Conservation (phyloP, 2,888 invertebrate genomes). For the Stramonita haemastoma region DNA sequence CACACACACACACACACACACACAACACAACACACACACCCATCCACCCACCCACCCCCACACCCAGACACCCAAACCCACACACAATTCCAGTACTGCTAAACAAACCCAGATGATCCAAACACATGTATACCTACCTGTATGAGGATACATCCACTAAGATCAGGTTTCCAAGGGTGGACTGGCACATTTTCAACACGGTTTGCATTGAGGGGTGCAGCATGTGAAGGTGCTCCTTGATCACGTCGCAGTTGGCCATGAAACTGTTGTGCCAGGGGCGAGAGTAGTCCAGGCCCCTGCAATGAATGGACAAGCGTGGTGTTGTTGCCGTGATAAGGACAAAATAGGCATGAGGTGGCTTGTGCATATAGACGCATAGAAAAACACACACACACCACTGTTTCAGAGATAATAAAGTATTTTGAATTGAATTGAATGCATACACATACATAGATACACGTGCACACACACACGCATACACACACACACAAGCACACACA, state of each 20-base stretch:
- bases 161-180: slow-evolving; percentile 72
- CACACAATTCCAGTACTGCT: no score
- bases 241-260: slow-evolving; percentile 63
- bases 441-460: not conserved
- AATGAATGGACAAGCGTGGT: no score
- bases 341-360: not conserved
- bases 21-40: no score
- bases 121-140: slow-evolving; percentile 60
- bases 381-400: not conserved
- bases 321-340: not conserved
- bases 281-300: slow-evolving; percentile 76
- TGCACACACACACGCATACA: slow-evolving; percentile 15
- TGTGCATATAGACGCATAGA: not conserved
- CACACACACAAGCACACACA: slow-evolving; percentile 6
- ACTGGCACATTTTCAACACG: slow-evolving; percentile 75
- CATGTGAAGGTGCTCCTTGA: slow-evolving; percentile 72
- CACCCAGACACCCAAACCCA: no score
- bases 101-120: no score
- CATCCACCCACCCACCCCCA: no score
- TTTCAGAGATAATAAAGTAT: no score
- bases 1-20: no score
- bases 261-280: slow-evolving; percentile 76
- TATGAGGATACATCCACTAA: slow-evolving; percentile 73
- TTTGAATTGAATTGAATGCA: no score
- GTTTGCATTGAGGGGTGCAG: slow-evolving; percentile 76